These are phyloP conservation scores for Diaperis boleti DNA, from an alignment of 2,888 invertebrate species.

Conservation along the genomic window DNA sequence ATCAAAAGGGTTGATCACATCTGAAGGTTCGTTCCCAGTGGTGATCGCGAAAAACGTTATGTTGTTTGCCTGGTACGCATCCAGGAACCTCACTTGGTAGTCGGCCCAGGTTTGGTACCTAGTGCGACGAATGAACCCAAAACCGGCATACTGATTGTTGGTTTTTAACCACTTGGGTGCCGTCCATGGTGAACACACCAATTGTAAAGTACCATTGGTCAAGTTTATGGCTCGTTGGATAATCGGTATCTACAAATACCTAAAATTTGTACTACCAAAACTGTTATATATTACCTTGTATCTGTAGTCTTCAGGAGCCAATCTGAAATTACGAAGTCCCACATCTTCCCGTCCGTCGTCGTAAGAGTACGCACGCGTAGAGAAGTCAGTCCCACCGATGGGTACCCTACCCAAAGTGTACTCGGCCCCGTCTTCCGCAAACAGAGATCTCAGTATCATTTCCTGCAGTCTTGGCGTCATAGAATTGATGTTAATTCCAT, in stretches of 20 bases:
- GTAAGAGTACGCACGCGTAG: conserved; percentile 84
- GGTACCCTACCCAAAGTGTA: conserved; percentile 86
- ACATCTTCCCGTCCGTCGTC: conserved; percentile 70
- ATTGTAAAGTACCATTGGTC: conserved; percentile 5
- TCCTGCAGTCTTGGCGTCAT: conserved; percentile 3
- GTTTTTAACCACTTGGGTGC: conserved; percentile 70
- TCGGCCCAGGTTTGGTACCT: conserved; percentile 86
- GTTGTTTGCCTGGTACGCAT: conserved; percentile 56
- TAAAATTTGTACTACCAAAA: background rate
- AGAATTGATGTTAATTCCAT: conserved; percentile 49
- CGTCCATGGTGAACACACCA: conserved; percentile 65
- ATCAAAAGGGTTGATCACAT: conserved; percentile 56
- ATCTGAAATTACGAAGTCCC: conserved; percentile 73
- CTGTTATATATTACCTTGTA: conserved; percentile 71
- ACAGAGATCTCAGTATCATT: conserved; percentile 71
- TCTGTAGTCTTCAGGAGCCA: conserved; percentile 76
- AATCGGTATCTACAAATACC: conserved; percentile 6
- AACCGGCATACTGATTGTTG: conserved; percentile 61
- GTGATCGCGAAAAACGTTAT: conserved; percentile 82
- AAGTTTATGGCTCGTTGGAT: background rate
- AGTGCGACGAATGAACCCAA: conserved; percentile 55
- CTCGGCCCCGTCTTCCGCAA: conserved; percentile 76
- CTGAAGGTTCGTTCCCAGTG: conserved; percentile 87
- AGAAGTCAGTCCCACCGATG: conserved; percentile 90
- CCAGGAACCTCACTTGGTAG: conserved; percentile 84